These are phyloP conservation scores for Drosophila bifasciata DNA, from an alignment of 1,140 invertebrate genomes.

Conservation along the genomic window DNA sequence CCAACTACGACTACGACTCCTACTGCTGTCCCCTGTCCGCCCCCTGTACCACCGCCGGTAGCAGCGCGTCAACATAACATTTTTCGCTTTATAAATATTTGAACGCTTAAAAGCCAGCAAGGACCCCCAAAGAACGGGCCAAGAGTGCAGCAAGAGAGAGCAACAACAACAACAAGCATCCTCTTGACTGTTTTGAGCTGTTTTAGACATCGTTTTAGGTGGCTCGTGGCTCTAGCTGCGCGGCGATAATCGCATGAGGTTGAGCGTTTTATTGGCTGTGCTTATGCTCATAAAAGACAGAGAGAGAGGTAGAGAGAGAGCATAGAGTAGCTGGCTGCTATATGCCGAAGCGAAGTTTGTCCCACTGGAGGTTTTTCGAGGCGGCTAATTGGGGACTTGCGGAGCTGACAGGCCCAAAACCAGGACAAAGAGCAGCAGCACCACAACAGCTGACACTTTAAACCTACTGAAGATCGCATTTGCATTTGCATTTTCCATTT, in stretches of 20 bases:
- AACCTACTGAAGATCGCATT: constrained; percentile 61
- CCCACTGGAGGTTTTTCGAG: constrained; percentile 37
- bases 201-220: too few relatives aligned
- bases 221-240: constrained; percentile 21
- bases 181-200: constrained; percentile 20
- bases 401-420: constrained; percentile 34
- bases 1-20: constrained; percentile 5
- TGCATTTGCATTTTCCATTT: constrained; percentile 53
- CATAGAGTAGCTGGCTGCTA: constrained; percentile 13
- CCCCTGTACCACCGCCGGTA: constrained; percentile 9
- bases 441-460: constrained; percentile 61
- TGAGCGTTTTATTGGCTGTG: constrained; percentile 45
- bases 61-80: constrained; percentile 64
- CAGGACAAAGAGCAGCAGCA: constrained; percentile 44
- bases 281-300: constrained; percentile 54
- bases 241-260: constrained; percentile 56
- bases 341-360: neutral
- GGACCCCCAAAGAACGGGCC: constrained; percentile 25
- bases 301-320: too few relatives aligned
- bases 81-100: constrained; percentile 77
- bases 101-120: constrained; percentile 68
- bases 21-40: too few relatives aligned
- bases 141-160: constrained; percentile 23
- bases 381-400: constrained; percentile 62
- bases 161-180: constrained; percentile 16